A percentile compares a stretch with the other conserved stretches of the same genome.
phyloP scores from a whole-genome alignment of 2,797 vertebrate genomes.

The Trachops cirrhosus region DNA sequence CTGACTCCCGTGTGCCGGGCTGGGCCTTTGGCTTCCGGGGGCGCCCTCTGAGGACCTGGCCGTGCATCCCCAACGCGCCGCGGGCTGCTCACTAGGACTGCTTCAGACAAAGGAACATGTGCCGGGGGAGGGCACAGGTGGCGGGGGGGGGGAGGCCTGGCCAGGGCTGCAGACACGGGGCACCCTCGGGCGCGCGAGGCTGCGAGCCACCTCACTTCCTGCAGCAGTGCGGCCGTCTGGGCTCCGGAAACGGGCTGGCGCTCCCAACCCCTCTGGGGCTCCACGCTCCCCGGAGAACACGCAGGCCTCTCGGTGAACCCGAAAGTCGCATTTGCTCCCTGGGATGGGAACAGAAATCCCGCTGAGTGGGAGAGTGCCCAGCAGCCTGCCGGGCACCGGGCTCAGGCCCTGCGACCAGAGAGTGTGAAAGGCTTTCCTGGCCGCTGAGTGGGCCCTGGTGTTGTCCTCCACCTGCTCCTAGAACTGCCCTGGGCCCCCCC shows the following conservation, averaged over 20 bases:
- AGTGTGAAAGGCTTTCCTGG: neutral
- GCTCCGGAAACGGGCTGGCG: neutral
- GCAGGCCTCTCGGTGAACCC: neutral
- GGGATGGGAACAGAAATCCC: neutral
- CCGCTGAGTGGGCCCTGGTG: too few relatives aligned
- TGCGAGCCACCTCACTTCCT: neutral
- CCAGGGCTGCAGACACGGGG: neutral
- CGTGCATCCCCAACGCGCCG: neutral
- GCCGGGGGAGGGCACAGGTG: fast-evolving
- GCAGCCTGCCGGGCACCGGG: neutral
- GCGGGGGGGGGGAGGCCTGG: fast-evolving
- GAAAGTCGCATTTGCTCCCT: neutral
- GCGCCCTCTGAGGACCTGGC: neutral
- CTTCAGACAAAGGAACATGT: neutral
- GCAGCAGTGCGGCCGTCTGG: neutral
- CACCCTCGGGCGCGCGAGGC: too few relatives aligned
- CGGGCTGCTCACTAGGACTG: neutral
- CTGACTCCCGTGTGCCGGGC: fast-evolving
- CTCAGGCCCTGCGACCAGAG: fast-evolving
- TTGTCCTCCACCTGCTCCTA: neutral
- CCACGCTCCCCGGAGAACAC: neutral
- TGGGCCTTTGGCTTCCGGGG: neutral
- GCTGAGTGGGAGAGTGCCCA: neutral
- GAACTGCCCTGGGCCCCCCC: neutral
- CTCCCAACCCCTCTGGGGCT: neutral